phyloP scores from a whole-genome alignment of 2,888 invertebrate genomes.

The Diplolepis rosae region DNA sequence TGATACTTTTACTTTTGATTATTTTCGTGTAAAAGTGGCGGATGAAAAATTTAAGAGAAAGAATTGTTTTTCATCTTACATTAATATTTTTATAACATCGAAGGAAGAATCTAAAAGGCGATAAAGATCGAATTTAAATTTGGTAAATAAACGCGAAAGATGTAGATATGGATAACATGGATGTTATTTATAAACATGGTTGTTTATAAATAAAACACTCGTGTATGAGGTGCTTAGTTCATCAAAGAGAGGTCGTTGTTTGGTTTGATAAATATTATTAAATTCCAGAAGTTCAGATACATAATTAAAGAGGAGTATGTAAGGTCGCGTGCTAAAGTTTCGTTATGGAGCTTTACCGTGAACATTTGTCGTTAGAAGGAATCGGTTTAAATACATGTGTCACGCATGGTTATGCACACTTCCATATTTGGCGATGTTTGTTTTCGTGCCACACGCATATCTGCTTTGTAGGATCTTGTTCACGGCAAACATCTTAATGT shows the following conservation, averaged over 20 bases:
- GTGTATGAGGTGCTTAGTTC: background rate
- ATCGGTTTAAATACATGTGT: slow-evolving; percentile 28
- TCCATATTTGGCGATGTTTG: slow-evolving; percentile 14
- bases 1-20: too few relatives aligned
- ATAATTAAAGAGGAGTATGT: slow-evolving; percentile 16
- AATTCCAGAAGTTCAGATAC: slow-evolving; percentile 21
- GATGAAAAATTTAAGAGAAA: too few relatives aligned
- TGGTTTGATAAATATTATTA: background rate
- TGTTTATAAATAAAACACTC: background rate
- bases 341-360: slow-evolving; percentile 30
- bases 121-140: too few relatives aligned
- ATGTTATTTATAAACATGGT: too few relatives aligned
- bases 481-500: slow-evolving; percentile 39
- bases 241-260: background rate
- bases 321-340: slow-evolving; percentile 22
- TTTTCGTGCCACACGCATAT: slow-evolving; percentile 29
- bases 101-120: too few relatives aligned
- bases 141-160: too few relatives aligned
- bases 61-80: too few relatives aligned
- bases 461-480: slow-evolving; percentile 28
- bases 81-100: too few relatives aligned
- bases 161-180: too few relatives aligned
- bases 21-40: too few relatives aligned
- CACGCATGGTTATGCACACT: slow-evolving; percentile 29
- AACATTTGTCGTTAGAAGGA: slow-evolving; percentile 24